Percentiles rank a stretch among this genome's conserved stretches.
Conservation (phyloP, 2,888 invertebrate species). For the Oligia fasciuncula region DNA sequence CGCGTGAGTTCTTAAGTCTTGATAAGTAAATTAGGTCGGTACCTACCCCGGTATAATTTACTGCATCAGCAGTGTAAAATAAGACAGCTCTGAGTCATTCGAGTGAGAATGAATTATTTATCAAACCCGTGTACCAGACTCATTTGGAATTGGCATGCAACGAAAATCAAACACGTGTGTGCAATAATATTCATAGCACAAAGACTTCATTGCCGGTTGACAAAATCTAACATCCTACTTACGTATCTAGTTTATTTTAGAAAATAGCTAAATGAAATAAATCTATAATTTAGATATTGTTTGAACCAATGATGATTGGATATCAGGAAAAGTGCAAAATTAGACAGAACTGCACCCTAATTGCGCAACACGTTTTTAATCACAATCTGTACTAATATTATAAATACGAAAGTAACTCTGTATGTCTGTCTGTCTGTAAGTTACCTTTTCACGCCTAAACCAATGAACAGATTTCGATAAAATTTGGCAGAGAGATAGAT, state of each 20-base stretch:
- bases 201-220: neutral
- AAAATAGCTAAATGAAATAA: neutral
- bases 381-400: neutral
- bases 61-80: neutral
- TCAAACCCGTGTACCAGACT: conserved; percentile 31
- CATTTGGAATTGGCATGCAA: conserved; percentile 50
- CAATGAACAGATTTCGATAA: too few relatives aligned
- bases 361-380: neutral
- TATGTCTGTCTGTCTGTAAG: too few relatives aligned
- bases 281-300: neutral
- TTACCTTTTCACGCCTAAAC: too few relatives aligned
- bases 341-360: neutral
- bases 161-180: conserved; percentile 54
- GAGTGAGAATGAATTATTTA: conserved; percentile 28
- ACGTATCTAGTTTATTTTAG: neutral
- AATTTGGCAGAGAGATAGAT: too few relatives aligned
- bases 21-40: neutral
- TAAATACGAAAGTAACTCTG: too few relatives aligned
- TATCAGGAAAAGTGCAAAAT: neutral
- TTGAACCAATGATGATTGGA: neutral
- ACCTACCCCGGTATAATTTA: neutral
- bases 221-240: neutral
- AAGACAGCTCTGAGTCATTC: conserved; percentile 32
- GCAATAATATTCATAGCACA: conserved; percentile 22
- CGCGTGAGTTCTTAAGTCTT: neutral